These are phyloP conservation scores for Enteromius viviparus DNA, from an alignment of 2,797 vertebrate genomes.

Conservation along the genomic window DNA sequence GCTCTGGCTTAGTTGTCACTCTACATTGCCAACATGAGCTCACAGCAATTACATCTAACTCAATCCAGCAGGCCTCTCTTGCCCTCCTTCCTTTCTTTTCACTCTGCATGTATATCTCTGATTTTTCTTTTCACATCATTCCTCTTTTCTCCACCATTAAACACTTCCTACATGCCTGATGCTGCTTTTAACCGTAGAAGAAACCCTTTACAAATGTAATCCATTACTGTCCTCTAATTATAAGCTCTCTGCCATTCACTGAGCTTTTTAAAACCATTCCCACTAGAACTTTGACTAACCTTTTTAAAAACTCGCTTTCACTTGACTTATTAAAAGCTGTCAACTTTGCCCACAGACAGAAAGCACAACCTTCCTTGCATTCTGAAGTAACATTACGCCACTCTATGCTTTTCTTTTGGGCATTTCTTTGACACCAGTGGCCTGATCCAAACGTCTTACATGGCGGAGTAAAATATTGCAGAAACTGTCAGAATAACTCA, in stretches of 20 bases:
- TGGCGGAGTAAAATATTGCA: background rate
- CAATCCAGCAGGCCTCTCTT: constrained; percentile 64
- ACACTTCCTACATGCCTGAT: background rate
- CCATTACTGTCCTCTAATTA: constrained; percentile 3
- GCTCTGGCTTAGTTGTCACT: constrained; percentile 38
- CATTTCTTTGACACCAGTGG: constrained; percentile 73
- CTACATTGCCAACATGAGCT: constrained; percentile 58
- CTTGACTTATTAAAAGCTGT: background rate
- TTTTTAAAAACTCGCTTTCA: background rate
- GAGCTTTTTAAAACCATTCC: background rate
- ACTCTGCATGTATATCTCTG: background rate
- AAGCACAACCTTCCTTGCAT: background rate
- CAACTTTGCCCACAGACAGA: background rate
- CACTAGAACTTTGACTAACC: background rate
- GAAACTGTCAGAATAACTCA: constrained; percentile 21
- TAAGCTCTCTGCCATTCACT: background rate
- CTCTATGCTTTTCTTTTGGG: constrained; percentile 65
- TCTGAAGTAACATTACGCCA: background rate
- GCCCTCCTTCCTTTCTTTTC: constrained; percentile 19
- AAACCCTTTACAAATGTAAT: background rate
- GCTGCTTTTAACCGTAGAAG: background rate
- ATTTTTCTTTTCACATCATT: background rate
- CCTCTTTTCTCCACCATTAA: background rate
- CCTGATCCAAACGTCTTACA: constrained; percentile 64
- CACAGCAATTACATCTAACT: constrained; percentile 65